Evolutionary conservation across 2,888 invertebrate genomes (phyloP).

Genomic region (Poecilus cupreus): DNA sequence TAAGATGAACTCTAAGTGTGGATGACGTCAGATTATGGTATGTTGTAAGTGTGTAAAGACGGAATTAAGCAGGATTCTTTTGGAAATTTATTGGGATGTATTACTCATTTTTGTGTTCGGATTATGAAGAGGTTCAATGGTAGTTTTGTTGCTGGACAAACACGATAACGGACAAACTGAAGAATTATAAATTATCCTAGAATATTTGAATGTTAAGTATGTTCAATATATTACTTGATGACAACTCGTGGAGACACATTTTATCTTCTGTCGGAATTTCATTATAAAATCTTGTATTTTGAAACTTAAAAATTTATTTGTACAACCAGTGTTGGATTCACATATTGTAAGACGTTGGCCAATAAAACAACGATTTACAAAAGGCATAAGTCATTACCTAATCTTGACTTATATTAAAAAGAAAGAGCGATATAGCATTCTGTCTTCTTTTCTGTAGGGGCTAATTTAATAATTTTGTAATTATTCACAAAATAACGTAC

Average conservation of each 20-base stretch:
- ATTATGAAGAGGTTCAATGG: slow-evolving; percentile 21
- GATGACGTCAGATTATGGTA: slow-evolving; percentile 28
- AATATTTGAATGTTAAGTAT: background rate
- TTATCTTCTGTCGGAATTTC: background rate
- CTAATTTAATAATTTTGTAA: too few species aligned
- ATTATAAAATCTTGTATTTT: too few species aligned
- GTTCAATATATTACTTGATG: background rate
- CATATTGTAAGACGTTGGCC: too few species aligned
- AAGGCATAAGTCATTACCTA: too few species aligned
- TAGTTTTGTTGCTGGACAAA: background rate
- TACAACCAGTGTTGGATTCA: too few species aligned
- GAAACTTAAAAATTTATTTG: too few species aligned
- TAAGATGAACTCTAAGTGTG: background rate
- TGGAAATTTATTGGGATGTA: slow-evolving; percentile 10
- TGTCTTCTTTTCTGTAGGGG: too few species aligned
- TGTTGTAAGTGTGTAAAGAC: slow-evolving; percentile 11
- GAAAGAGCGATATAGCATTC: too few species aligned
- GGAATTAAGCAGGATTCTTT: background rate
- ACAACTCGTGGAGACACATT: slow-evolving; percentile 2
- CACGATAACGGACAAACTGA: slow-evolving; percentile 22
- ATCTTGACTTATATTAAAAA: too few species aligned
- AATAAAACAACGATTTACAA: too few species aligned
- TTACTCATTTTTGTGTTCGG: slow-evolving; percentile 8
- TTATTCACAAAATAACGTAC: too few species aligned
- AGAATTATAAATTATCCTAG: background rate